These are phyloP conservation scores for Sinocyclocheilus anshuiensis DNA, from an alignment of 2,113 vertebrate species.

Conservation along the genomic window DNA sequence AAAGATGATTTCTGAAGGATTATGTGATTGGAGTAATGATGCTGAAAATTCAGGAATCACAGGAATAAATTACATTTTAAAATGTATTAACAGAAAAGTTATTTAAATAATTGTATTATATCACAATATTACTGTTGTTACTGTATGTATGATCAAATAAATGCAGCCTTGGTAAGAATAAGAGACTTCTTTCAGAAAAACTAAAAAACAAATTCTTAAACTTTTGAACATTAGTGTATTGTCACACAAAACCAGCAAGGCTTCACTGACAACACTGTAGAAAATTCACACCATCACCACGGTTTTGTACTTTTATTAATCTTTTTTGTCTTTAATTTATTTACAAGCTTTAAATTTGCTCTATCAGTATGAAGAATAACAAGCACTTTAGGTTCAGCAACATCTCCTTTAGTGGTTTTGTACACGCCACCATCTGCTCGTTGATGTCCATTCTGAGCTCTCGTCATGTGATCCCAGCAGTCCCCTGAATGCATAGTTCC, in stretches of 20 bases:
- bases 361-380: slow-evolving; percentile 90
- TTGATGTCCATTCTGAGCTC: slow-evolving; percentile 62
- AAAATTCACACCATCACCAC: slow-evolving; percentile 38
- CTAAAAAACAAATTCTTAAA: neutral
- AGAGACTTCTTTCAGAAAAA: neutral
- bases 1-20: neutral
- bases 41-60: neutral
- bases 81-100: neutral
- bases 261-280: neutral
- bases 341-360: slow-evolving; percentile 96
- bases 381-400: slow-evolving; percentile 75
- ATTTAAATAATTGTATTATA: neutral
- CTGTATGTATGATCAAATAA: neutral
- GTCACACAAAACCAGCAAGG: neutral
- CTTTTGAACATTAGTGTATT: neutral
- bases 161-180: neutral
- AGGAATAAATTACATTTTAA: neutral
- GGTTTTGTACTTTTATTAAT: slow-evolving; percentile 38
- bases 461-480: slow-evolving; percentile 58
- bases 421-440: slow-evolving; percentile 73
- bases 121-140: neutral
- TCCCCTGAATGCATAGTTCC: slow-evolving; percentile 72
- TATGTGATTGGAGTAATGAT: neutral
- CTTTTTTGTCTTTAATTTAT: slow-evolving; percentile 84
- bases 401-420: slow-evolving; percentile 68